Evolutionary conservation across 2,113 vertebrate species (phyloP).

Genomic region (Ceyx melanurus): DNA sequence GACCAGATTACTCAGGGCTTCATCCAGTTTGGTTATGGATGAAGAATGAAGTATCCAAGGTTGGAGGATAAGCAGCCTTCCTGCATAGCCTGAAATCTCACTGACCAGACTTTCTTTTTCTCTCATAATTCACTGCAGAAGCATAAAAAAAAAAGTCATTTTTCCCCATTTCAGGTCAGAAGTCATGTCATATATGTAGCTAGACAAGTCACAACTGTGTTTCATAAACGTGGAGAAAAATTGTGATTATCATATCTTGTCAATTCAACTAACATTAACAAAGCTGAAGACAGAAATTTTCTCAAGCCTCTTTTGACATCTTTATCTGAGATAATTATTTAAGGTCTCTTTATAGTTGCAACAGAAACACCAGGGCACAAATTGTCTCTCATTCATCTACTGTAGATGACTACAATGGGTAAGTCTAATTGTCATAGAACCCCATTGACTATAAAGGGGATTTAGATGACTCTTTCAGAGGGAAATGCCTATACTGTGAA

Average conservation of each 20-base stretch:
- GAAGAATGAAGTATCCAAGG: neutral
- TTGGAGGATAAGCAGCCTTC: neutral
- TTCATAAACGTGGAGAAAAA: neutral
- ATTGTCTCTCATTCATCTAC: neutral
- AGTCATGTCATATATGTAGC: neutral
- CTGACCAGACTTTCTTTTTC: neutral
- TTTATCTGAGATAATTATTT: neutral
- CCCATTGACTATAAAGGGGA: neutral
- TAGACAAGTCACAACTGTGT: neutral
- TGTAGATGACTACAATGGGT: neutral
- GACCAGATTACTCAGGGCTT: neutral
- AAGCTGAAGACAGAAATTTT: neutral
- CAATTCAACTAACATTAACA: neutral
- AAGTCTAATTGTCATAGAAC: neutral
- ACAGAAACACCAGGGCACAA: neutral
- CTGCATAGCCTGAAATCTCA: neutral
- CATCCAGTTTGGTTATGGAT: neutral
- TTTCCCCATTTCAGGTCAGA: neutral
- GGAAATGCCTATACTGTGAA: neutral
- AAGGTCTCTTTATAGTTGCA: neutral
- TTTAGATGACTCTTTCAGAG: neutral
- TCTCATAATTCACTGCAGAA: neutral
- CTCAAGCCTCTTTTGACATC: neutral
- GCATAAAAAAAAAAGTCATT: neutral
- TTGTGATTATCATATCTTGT: neutral